These are phyloP conservation scores for Psammodynastes pulverulentus DNA, from an alignment of 2,113 vertebrate species.

Conservation along the genomic window DNA sequence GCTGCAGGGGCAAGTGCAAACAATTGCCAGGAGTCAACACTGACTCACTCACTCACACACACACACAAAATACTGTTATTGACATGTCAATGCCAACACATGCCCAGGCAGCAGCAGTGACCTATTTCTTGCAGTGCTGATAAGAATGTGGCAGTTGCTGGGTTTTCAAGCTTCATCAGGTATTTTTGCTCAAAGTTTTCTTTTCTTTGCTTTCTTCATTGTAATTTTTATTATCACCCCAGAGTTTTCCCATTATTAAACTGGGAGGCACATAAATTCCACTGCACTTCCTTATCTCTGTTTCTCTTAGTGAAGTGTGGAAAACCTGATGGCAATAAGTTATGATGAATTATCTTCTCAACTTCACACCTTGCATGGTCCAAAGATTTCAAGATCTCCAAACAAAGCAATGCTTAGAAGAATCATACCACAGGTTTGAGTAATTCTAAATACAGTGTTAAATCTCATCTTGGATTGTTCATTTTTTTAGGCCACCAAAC, in stretches of 20 bases:
- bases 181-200: slow-evolving; percentile 8
- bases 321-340: neutral
- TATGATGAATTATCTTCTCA: neutral
- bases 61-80: neutral
- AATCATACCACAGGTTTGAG: neutral
- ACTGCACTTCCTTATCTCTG: neutral
- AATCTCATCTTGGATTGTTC: neutral
- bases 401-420: neutral
- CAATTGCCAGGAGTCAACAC: neutral
- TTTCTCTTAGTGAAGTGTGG: neutral
- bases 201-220: neutral
- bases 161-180: neutral
- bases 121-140: neutral
- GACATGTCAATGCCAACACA: neutral
- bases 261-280: slow-evolving; percentile 1
- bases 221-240: neutral
- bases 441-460: neutral
- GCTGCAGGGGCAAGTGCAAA: neutral
- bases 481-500: neutral
- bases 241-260: neutral
- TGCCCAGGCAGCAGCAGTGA: slow-evolving; percentile 4
- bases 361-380: no score
- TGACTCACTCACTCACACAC: neutral
- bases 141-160: neutral
- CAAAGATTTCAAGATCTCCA: neutral